These are phyloP conservation scores for Pseudococcus longispinus DNA, from an alignment of 2,888 invertebrate genomes.

Conservation along the genomic window DNA sequence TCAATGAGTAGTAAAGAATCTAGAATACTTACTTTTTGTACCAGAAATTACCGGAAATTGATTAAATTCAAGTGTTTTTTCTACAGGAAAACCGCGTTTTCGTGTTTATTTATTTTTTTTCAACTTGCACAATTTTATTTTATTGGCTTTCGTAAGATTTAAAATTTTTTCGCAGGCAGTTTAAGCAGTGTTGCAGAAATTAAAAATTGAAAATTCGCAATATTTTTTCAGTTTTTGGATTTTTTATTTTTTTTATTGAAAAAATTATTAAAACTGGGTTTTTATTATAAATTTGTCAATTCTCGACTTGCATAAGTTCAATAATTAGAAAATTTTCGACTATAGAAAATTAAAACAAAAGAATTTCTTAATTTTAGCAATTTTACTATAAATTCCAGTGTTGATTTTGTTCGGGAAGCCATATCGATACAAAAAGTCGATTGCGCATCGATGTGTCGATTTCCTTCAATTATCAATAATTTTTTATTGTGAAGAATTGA, in stretches of 20 bases:
- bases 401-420: background rate
- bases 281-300: background rate
- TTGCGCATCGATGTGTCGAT: background rate
- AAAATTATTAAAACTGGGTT: background rate
- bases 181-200: background rate
- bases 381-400: background rate
- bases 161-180: background rate
- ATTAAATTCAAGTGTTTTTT: background rate
- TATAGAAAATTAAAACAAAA: background rate
- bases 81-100: background rate
- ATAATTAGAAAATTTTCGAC: too few relatives aligned
- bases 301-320: too few relatives aligned
- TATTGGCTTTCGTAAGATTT: background rate
- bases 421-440: background rate
- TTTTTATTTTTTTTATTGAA: background rate
- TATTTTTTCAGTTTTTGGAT: too few relatives aligned
- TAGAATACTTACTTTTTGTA: background rate
- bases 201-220: background rate
- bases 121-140: background rate
- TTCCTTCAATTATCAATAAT: background rate
- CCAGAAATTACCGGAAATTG: background rate
- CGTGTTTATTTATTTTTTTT: background rate
- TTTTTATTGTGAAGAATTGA: background rate
- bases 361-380: background rate
- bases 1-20: background rate